A percentile compares a stretch with the other conserved stretches of the same genome.
Conservation (phyloP, 2,888 invertebrate species). For the Troides aeacus region DNA sequence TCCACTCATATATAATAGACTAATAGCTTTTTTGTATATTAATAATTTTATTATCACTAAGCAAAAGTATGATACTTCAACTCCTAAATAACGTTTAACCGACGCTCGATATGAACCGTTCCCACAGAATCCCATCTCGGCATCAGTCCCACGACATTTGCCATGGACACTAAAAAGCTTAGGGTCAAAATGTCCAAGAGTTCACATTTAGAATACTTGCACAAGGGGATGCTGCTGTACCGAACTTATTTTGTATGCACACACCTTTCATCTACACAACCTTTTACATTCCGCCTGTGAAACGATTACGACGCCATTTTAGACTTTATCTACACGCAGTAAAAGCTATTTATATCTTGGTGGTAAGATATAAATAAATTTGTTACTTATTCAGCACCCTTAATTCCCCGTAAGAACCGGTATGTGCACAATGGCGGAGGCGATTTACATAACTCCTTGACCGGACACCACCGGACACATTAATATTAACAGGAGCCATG, state of each 20-base stretch:
- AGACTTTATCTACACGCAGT: conserved; percentile 35
- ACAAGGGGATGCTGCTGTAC: conserved; percentile 69
- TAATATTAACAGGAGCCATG: conserved; percentile 67
- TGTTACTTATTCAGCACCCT: conserved; percentile 62
- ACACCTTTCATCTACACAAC: conserved; percentile 63
- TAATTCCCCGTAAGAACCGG: conserved; percentile 71
- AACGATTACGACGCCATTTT: conserved; percentile 34
- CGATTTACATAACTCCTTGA: conserved; percentile 79
- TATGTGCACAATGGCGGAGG: conserved; percentile 63
- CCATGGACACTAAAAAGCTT: conserved; percentile 52
- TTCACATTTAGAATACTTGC: conserved; percentile 58
- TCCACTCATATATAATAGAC: no score
- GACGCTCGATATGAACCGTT: conserved; percentile 38
- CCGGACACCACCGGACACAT: conserved; percentile 66
- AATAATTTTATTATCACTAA: no score
- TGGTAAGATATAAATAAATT: conserved; percentile 28
- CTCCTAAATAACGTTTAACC: conserved; percentile 16
- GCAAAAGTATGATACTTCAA: neutral
- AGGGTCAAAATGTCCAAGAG: conserved; percentile 69
- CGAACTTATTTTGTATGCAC: conserved; percentile 71
- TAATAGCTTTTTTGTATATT: no score
- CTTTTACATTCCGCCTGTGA: conserved; percentile 28
- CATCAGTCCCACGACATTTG: conserved; percentile 67
- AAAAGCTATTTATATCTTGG: conserved; percentile 31
- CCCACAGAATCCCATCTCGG: conserved; percentile 65